Evolutionary conservation across 2,888 invertebrate species (phyloP), one percentile per base, ranked within the genome.

Genomic region (Sminthurides aquaticus): DNA sequence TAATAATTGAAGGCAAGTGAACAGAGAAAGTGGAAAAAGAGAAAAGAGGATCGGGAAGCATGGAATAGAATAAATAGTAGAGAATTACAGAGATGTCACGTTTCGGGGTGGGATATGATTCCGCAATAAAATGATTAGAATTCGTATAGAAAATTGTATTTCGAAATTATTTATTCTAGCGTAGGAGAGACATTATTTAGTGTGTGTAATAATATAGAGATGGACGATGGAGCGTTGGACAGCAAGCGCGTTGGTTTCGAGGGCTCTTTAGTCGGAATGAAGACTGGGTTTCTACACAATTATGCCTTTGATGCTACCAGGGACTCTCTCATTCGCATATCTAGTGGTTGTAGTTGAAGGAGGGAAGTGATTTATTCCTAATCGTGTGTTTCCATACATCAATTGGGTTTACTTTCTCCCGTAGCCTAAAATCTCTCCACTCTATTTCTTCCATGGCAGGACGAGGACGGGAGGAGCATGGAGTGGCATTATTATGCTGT

Each of bases 331-430:
- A n/a, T n/a, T n/a, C n/a, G n/a, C n/a, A n/a, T n/a, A n/a, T n/a
- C n/a, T n/a, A n/a, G n/a, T n/a, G n/a, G n/a, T n/a, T n/a, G n/a
- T n/a, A n/a, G n/a, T n/a, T n/a, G 43, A 18, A 43, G 43, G 43
- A 43, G 43, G 8, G 43, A 20, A 20, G 52, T 52, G 52, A 52
- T 52, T 52, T 52, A 52, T 52, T 52, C 52, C 20, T 52, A 52
- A 52, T 52, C 52, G 52, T 52, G 52, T 52, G 52, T 52, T 52
- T 52, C 52, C 52, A 52, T 52, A 52, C 52, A 52, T 52, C 52
- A 52, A 52, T 52, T 18, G 52, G 52, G 52, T 52, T 52, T 52
- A 52, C 52, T 52, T 52, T 52, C 15, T 8, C 8, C 43, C 43
- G 43, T 34, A 34, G 43, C 43, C 43, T 34, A 5, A 34, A 34